Percentiles rank a stretch among this genome's conserved stretches.
Evolutionary conservation across 1,140 invertebrate species (phyloP).

Genomic region (Daktulosphaira vitifoliae): DNA sequence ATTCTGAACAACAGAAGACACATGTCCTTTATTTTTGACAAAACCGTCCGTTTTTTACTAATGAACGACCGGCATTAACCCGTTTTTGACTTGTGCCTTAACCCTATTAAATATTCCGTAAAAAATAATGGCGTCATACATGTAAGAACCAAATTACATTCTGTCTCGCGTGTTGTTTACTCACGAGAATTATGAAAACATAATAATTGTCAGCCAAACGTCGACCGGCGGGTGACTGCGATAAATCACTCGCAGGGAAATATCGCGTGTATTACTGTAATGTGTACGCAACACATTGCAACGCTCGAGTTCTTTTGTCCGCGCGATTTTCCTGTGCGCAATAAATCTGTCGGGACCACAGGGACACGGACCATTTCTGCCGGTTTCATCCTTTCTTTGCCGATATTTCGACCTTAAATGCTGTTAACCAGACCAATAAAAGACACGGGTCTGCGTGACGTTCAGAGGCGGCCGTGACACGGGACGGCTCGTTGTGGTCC

Average conservation of each 20-base stretch:
- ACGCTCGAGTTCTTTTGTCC: slow-evolving; percentile 6
- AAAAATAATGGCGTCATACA: too few species aligned
- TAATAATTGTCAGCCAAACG: neutral
- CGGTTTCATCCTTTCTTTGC: neutral
- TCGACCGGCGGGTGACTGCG: neutral
- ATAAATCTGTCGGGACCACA: slow-evolving; percentile 11
- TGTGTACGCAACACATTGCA: too few species aligned
- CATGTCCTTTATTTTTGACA: too few species aligned
- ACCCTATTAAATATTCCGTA: too few species aligned
- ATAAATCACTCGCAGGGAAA: neutral
- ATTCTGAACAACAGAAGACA: too few species aligned
- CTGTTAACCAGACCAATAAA: too few species aligned
- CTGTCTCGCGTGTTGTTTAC: neutral
- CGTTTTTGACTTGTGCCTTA: too few species aligned
- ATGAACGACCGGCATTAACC: too few species aligned
- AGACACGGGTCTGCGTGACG: neutral
- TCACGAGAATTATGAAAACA: neutral
- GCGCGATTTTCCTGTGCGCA: slow-evolving; percentile 1
- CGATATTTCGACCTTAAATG: too few species aligned
- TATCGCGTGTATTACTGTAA: too few species aligned
- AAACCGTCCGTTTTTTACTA: too few species aligned
- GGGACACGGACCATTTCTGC: slow-evolving; percentile 23
- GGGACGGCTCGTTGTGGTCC: neutral
- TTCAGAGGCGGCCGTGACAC: neutral
- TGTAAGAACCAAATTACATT: too few species aligned